These are phyloP conservation scores for Pherbina coryleti DNA, from an alignment of 2,888 invertebrate species.

Conservation along the genomic window DNA sequence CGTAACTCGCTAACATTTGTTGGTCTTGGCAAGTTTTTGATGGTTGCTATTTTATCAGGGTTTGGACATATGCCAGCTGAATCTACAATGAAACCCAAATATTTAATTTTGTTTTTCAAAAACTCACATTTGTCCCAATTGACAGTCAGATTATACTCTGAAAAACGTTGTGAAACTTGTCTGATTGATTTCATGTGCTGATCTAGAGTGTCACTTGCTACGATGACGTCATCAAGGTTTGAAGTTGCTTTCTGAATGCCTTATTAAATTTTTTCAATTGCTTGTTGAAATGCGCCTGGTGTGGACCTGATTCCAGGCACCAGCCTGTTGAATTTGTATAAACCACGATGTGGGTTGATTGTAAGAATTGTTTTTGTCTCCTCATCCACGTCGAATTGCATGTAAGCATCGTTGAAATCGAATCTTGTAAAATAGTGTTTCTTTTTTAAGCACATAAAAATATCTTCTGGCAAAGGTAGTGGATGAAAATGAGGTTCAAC, in stretches of 20 bases:
- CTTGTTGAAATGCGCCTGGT: too few species aligned
- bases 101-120: constrained; percentile 9
- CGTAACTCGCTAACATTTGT: constrained; percentile 33
- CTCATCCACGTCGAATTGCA: too few species aligned
- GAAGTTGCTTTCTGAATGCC: constrained; percentile 21
- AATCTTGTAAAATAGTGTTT: too few species aligned
- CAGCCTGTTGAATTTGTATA: too few species aligned
- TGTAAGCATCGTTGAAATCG: too few species aligned
- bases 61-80: constrained; percentile 31
- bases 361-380: too few species aligned
- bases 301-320: too few species aligned
- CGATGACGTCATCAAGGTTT: constrained; percentile 43
- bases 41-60: constrained; percentile 37
- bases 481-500: constrained; percentile 42
- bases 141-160: constrained; percentile 37
- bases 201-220: constrained; percentile 19
- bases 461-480: too few species aligned
- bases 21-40: constrained; percentile 39
- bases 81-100: constrained; percentile 38
- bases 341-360: too few species aligned
- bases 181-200: constrained; percentile 16
- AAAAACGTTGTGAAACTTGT: constrained; percentile 34
- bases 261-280: constrained; percentile 38
- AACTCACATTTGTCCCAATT: constrained; percentile 45
- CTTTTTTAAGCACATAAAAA: too few species aligned